Evolutionary conservation across 2,797 vertebrate genomes (phyloP).

Genomic region (Ctenochaetus hawaiiensis): DNA sequence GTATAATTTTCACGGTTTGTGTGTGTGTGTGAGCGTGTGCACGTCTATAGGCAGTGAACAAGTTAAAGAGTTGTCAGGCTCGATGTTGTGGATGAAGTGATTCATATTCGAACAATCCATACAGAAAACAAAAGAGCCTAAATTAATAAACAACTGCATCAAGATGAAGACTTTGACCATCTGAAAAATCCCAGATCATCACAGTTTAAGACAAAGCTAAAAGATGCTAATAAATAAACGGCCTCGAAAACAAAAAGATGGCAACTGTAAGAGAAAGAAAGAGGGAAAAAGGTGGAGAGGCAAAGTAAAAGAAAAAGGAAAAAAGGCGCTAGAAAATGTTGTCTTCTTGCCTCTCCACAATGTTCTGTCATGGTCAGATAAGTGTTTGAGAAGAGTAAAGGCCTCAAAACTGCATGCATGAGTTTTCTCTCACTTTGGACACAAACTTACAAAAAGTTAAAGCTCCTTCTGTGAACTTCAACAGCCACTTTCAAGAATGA

Average conservation of each 20-base stretch:
- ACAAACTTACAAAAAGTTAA: conserved; percentile 47
- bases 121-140: not conserved
- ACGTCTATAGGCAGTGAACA: conserved; percentile 7
- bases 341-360: not conserved
- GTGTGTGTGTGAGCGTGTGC: not conserved
- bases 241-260: not conserved
- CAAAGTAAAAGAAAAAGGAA: not conserved
- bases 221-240: too few relatives aligned
- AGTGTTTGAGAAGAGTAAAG: not conserved
- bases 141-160: conserved; percentile 11
- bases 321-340: not conserved
- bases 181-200: not conserved
- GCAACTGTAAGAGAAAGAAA: not conserved
- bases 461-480: conserved; percentile 49
- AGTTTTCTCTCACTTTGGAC: conserved; percentile 27
- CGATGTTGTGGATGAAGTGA: not conserved
- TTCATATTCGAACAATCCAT: conserved; percentile 13
- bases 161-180: conserved; percentile 14
- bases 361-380: not conserved
- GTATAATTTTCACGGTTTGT: conserved; percentile 8
- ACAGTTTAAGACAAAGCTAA: not conserved
- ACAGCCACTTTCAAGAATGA: conserved; percentile 74
- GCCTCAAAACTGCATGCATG: conserved; percentile 6
- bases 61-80: not conserved
- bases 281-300: not conserved